phyloP scores from a whole-genome alignment of 2,888 invertebrate genomes.

The Mesorhabditis sp. region DNA sequence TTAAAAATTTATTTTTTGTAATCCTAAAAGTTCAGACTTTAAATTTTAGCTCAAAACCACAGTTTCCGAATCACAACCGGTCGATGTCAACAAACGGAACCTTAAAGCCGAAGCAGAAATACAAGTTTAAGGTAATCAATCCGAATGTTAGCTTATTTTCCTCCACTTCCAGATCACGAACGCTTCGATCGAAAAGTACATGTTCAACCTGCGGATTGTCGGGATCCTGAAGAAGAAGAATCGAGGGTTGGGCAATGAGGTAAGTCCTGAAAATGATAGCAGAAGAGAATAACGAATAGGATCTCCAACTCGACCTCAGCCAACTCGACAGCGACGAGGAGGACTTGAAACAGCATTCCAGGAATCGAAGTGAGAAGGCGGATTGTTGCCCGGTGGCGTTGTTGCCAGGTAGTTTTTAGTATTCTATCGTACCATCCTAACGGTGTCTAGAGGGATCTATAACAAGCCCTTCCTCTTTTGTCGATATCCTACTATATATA shows the following conservation, averaged over 20 bases:
- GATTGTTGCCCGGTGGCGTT: background rate
- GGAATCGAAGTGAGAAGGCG: background rate
- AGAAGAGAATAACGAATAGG: background rate
- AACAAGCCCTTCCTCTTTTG: too few relatives aligned
- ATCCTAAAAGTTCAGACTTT: too few relatives aligned
- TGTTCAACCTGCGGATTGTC: slow-evolving; percentile 3
- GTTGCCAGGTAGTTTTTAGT: background rate
- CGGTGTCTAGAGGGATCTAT: too few relatives aligned
- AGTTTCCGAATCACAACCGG: too few relatives aligned
- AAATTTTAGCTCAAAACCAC: too few relatives aligned
- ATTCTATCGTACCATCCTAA: background rate
- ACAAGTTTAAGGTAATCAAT: slow-evolving; percentile 1
- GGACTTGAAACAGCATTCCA: background rate
- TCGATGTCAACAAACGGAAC: too few relatives aligned
- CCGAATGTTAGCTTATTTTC: background rate
- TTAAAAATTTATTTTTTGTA: too few relatives aligned
- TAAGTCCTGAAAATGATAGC: background rate
- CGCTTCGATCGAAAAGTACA: background rate
- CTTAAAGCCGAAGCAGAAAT: background rate
- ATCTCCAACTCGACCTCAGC: slow-evolving; percentile 4
- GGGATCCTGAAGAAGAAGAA: background rate
- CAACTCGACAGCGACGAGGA: background rate
- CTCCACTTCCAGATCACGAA: background rate
- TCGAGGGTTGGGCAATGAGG: background rate
- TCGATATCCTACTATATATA: too few relatives aligned